These are phyloP conservation scores for Anthrax anthrax DNA, from an alignment of 2,888 invertebrate species.

Conservation along the genomic window DNA sequence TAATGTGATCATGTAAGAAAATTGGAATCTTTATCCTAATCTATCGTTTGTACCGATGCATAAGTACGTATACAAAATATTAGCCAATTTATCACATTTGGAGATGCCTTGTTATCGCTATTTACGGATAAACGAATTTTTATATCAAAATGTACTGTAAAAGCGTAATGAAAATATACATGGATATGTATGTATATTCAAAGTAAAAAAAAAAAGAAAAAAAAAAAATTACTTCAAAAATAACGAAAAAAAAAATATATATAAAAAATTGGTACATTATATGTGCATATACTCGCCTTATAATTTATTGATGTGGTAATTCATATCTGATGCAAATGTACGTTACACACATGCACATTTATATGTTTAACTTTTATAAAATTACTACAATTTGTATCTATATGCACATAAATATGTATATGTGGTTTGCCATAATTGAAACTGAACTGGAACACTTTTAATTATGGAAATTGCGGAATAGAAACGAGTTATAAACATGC, in stretches of 20 bases:
- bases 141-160: constrained; percentile 1
- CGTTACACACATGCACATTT: too few relatives aligned
- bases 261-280: too few relatives aligned
- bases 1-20: background rate
- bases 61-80: background rate
- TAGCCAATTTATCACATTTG: too few relatives aligned
- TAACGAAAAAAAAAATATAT: background rate
- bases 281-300: too few relatives aligned
- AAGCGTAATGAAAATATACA: background rate
- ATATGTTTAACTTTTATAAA: too few relatives aligned
- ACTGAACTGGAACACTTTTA: constrained; percentile 8
- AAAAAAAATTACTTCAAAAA: background rate
- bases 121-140: constrained; percentile 4
- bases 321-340: too few relatives aligned
- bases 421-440: too few relatives aligned
- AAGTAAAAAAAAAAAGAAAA: background rate
- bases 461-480: constrained; percentile 10
- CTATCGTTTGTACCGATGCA: background rate
- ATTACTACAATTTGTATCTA: too few relatives aligned
- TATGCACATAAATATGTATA: too few relatives aligned
- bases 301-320: too few relatives aligned
- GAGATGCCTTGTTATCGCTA: constrained; percentile 5
- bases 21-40: background rate
- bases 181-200: background rate
- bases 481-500: constrained; percentile 7